These are phyloP conservation scores for Mesocricetus auratus DNA, from an alignment of 2,113 vertebrate genomes.

Conservation along the genomic window DNA sequence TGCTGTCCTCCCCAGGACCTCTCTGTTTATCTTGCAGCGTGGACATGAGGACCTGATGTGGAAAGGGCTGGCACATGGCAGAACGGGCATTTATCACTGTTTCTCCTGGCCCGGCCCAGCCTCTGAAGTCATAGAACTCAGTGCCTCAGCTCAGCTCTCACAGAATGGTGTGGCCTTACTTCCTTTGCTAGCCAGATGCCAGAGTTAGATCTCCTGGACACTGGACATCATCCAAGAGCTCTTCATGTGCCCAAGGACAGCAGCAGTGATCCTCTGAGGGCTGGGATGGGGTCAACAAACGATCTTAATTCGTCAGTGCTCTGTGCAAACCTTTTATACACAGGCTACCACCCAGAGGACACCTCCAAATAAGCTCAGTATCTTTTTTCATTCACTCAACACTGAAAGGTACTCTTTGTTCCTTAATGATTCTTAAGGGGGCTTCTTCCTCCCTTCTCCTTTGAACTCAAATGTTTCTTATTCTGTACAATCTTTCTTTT, in stretches of 20 bases:
- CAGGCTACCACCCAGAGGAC: background rate
- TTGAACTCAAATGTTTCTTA: background rate
- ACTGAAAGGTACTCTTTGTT: background rate
- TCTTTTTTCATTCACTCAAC: background rate
- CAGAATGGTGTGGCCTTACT: background rate
- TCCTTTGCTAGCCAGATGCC: background rate
- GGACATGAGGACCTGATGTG: background rate
- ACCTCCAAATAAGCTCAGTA: background rate
- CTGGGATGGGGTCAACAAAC: rapidly evolving
- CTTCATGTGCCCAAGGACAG: background rate
- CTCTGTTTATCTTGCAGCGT: background rate
- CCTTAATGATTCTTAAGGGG: too few species aligned
- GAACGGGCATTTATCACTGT: rapidly evolving
- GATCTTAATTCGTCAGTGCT: rapidly evolving
- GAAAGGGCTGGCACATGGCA: background rate
- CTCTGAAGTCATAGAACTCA: background rate
- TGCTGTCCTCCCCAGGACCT: background rate
- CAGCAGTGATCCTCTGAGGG: rapidly evolving
- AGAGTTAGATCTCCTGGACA: background rate
- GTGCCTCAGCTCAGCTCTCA: background rate
- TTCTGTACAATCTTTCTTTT: background rate
- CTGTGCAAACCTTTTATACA: background rate
- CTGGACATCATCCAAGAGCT: background rate
- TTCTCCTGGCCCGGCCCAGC: background rate
- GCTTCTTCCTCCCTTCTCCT: background rate